Conservation (phyloP, 2,888 invertebrate species). For the Seira sanloemensis region DNA sequence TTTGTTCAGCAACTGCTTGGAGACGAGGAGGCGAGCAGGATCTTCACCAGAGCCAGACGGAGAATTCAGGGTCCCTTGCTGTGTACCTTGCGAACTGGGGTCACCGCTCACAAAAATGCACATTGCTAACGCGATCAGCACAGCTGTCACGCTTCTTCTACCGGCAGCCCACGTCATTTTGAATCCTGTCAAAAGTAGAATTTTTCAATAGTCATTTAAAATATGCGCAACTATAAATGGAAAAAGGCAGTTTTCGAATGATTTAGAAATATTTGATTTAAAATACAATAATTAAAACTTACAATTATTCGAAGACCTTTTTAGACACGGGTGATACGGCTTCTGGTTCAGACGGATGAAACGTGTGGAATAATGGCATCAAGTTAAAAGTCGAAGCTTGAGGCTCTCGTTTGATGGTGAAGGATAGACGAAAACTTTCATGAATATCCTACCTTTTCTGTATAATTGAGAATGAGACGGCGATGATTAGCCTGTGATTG, state of each 20-base stretch:
- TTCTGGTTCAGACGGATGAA: neutral
- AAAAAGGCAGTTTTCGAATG: no score
- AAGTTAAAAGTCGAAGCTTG: neutral
- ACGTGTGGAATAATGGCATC: slow-evolving; percentile 9
- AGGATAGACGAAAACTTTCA: no score
- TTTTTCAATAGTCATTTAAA: neutral
- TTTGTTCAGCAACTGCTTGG: slow-evolving; percentile 96
- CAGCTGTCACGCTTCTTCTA: slow-evolving; percentile 53
- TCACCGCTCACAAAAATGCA: slow-evolving; percentile 48
- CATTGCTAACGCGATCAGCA: slow-evolving; percentile 50
- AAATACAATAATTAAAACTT: neutral
- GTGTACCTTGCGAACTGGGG: slow-evolving; percentile 30
- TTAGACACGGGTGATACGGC: neutral
- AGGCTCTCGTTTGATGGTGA: neutral
- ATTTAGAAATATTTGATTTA: neutral
- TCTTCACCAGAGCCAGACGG: slow-evolving; percentile 73
- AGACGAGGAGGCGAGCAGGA: slow-evolving; percentile 87
- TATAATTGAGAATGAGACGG: no score
- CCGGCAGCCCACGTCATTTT: slow-evolving; percentile 58
- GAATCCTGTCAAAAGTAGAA: neutral
- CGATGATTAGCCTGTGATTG: no score
- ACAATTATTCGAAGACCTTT: neutral
- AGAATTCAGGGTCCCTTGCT: slow-evolving; percentile 50
- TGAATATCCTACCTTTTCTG: no score
- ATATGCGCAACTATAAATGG: no score